phyloP scores from a whole-genome alignment of 2,888 invertebrate species.

The Platycnemis pennipes region DNA sequence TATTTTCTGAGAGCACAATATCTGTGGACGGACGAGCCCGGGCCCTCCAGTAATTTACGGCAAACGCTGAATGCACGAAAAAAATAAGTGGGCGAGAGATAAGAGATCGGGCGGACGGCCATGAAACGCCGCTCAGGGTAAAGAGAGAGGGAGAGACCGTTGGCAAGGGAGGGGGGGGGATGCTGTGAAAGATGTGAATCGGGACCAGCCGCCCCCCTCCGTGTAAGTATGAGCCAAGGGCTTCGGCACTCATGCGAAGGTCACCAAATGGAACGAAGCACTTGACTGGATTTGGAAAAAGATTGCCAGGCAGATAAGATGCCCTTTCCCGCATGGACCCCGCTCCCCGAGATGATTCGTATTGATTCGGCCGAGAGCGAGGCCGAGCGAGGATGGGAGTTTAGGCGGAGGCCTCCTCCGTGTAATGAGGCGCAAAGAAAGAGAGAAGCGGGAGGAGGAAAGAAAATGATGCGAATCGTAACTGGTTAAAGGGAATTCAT shows the following conservation, averaged over 20 bases:
- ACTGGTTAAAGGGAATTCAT: neutral
- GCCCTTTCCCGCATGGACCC: neutral
- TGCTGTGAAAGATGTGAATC: neutral
- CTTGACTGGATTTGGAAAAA: constrained; percentile 12
- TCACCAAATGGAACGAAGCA: constrained; percentile 13
- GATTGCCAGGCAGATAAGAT: neutral
- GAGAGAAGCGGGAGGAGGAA: too few relatives aligned
- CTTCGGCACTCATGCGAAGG: neutral
- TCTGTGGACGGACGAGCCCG: neutral
- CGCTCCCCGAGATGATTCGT: neutral
- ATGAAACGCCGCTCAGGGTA: neutral
- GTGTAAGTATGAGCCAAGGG: neutral
- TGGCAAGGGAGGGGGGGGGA: too few relatives aligned
- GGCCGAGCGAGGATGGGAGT: neutral
- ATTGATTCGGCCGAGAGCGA: neutral
- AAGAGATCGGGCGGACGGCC: neutral
- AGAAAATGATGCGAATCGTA: neutral
- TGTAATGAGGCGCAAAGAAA: neutral
- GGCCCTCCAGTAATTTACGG: neutral
- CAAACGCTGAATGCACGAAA: neutral
- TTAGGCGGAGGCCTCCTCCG: neutral
- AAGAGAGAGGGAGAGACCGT: neutral
- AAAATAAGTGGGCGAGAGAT: neutral
- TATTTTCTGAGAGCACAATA: neutral
- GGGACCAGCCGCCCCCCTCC: neutral